A percentile compares a stretch with the other conserved stretches of the same genome.
Evolutionary conservation across 2,888 invertebrate species (phyloP).

Genomic region (Lumbricus terrestris): DNA sequence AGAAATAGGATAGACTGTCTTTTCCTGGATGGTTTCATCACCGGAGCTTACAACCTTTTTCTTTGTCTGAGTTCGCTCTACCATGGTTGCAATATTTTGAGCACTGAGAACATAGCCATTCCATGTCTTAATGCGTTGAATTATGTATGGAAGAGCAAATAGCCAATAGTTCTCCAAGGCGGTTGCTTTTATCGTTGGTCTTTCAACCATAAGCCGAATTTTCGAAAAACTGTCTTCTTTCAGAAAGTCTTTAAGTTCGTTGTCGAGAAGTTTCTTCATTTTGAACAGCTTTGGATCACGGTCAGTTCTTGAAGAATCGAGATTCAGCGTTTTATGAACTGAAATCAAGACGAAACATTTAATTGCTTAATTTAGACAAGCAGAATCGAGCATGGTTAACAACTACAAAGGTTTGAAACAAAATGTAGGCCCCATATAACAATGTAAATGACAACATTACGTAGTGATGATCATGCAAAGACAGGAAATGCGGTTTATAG

Average conservation of each 20-base stretch:
- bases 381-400: too few species aligned
- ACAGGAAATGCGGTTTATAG: too few species aligned
- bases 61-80: neutral
- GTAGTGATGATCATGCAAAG: too few species aligned
- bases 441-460: too few species aligned
- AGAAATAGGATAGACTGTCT: neutral
- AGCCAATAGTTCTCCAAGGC: neutral
- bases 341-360: too few species aligned
- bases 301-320: neutral
- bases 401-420: too few species aligned
- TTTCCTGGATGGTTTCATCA: neutral
- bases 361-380: too few species aligned
- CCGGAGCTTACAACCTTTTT: neutral
- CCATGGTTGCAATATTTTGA: neutral
- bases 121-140: constrained; percentile 7
- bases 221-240: neutral
- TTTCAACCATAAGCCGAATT: neutral
- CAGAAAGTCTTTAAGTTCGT: neutral
- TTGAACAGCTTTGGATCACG: neutral
- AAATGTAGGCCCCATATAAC: too few species aligned
- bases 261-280: neutral
- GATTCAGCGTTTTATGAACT: too few species aligned
- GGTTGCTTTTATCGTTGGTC: neutral
- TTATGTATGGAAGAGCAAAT: neutral
- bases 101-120: neutral